A percentile compares a stretch with the other conserved stretches of the same genome.
Conservation (phyloP, 2,888 invertebrate genomes). For the Melanchra persicariae region DNA sequence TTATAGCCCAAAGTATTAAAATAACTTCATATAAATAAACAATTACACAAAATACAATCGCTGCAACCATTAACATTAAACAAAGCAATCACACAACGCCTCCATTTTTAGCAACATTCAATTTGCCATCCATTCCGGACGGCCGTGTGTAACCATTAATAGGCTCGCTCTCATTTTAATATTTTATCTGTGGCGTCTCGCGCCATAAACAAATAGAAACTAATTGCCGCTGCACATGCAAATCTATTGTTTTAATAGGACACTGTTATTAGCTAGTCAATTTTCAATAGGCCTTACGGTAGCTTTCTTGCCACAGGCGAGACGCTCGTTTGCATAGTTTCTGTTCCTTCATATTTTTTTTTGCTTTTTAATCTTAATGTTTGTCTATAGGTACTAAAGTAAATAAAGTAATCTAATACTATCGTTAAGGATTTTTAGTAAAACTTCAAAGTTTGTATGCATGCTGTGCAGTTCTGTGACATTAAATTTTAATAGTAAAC, state of each 20-base stretch:
- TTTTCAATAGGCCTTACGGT: slow-evolving; percentile 11
- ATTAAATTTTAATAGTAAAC: too few species aligned
- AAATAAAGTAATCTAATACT: too few species aligned
- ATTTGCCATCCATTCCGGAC: slow-evolving; percentile 28
- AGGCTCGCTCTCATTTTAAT: slow-evolving; percentile 70
- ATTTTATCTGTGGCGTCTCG: slow-evolving; percentile 70
- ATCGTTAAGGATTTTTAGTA: too few species aligned
- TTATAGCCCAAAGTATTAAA: not conserved
- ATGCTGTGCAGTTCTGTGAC: too few species aligned
- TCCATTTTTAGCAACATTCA: slow-evolving; percentile 58
- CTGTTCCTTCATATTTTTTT: too few species aligned
- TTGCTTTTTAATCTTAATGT: too few species aligned
- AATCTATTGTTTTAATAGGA: slow-evolving; percentile 65
- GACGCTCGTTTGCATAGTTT: too few species aligned
- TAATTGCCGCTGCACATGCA: slow-evolving; percentile 65
- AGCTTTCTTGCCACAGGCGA: too few species aligned
- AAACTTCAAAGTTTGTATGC: too few species aligned
- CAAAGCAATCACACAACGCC: slow-evolving; percentile 40
- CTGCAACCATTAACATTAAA: slow-evolving; percentile 22
- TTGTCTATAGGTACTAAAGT: too few species aligned
- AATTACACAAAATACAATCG: slow-evolving; percentile 2
- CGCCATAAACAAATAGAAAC: slow-evolving; percentile 68
- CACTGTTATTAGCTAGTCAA: slow-evolving; percentile 30
- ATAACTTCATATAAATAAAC: not conserved
- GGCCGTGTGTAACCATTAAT: slow-evolving; percentile 60